Base-by-base conservation (phyloP, 2,113 vertebrate genomes). In the Neolamprologus cancellatus region DNA sequence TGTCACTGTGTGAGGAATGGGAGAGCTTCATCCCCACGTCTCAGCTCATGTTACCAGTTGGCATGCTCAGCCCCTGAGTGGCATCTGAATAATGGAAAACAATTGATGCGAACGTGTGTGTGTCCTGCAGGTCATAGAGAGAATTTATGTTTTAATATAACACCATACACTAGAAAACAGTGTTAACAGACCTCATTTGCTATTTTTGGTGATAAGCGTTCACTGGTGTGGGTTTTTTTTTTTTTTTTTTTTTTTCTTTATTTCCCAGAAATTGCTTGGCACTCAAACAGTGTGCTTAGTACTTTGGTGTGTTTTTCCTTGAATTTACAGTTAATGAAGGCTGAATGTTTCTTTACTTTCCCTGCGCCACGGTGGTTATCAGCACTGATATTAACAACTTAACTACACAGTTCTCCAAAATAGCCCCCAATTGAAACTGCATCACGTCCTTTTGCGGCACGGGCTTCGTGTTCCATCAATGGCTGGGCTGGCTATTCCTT, bases 71-170 rank as follows among this genome's bases (percentile, higher is more conserved):
- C 69, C 59, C 81, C 74, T 32, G 81, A 90, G 50, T 66, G 83
- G 84, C 87, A 71, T 87, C 89, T 84, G 64, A 92, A 90, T 88
- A 87, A 91, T 91, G 54, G 64, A 88, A 88, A 81, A 71, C 86
- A 87, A 81, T 59, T 64, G 28, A 28, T 90, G 89, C 15, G 39
- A 59, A 20, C 34, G 23, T 78, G 80, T 64, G 69, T 82, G 28
- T 57, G 15, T 80, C 53, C 61, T 84, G 44, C 50, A 44, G 74
- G 17, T 69, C 85, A 80, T 69, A 34, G 53, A 41, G 50, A 59
- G 12, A n/a, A 53, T 20, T 25, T 30, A 81, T 54, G 48, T 54
- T 80, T 44, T 30, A 59, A 36, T 79, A 52, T 23, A 79, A 69
- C 69, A 20, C 5, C 30, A 25, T 5, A 34, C 20, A 76, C 34